Base-by-base conservation (phyloP, 2,113 vertebrate species). In the Pica pica region DNA sequence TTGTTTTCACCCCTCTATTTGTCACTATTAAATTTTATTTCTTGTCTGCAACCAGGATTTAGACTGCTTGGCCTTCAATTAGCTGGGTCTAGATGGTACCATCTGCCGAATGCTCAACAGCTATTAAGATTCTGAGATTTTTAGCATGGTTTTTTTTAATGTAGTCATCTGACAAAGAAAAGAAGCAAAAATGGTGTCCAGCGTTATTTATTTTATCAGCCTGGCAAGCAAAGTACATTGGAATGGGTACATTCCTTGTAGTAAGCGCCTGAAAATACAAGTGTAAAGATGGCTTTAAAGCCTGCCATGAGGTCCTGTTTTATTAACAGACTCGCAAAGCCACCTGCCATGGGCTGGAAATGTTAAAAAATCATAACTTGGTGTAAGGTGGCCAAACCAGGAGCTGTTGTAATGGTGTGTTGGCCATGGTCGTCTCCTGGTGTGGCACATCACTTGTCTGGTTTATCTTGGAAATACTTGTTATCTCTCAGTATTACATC, bases 191-290 rank as follows among this genome's bases (percentile, higher is more conserved):
- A 81, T 16, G 5, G 78, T 89, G 77, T 92, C 93, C 95, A 95
- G 87, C 55, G 79, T 90, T 93, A 93, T 95, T 95, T 26, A 78
- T 96, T 96, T 97, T 94, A 93, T 81, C 91, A 59, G 59, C 86
- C 64, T 97, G 96, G 90, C 91, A 95, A 91, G 35, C 7, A 21
- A 88, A 79, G 57, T 89, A 39, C 83, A 60, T 96, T 97, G 97
- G 97, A 95, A 94, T 71, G 90, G 95, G 74, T 93, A 80, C 90
- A 63, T 92, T 97, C 89, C 96, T 96, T 83, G 93, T 16, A 90
- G 76, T 84, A 78, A 92, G 93, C 87, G 91, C 92, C 85, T 56
- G 77, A 53, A 44, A 96, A 83, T 76, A 60, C 86, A 83, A 93
- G 91, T 44, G 91, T 47, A 83, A 89, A 95, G 93, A 91, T 61